phyloP scores from a whole-genome alignment of 2,113 vertebrate species.

The Caranx melampygus region DNA sequence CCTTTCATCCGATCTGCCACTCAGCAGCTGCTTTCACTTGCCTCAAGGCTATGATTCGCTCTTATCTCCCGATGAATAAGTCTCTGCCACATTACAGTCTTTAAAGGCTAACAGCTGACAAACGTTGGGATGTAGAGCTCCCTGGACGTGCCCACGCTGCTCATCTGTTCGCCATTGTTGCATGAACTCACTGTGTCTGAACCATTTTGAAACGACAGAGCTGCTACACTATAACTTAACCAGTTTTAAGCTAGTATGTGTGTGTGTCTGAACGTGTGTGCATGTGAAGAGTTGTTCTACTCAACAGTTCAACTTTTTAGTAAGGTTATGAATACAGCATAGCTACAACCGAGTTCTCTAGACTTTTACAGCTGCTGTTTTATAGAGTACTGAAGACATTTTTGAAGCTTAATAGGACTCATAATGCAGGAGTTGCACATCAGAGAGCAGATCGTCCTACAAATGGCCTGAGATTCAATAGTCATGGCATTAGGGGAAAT shows the following conservation, averaged over 20 bases:
- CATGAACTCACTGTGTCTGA: constrained; percentile 2
- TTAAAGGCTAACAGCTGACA: constrained; percentile 22
- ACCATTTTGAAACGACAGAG: constrained; percentile 33
- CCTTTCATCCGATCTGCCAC: constrained; percentile 32
- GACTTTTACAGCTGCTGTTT: constrained; percentile 64
- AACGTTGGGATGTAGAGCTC: constrained; percentile 22
- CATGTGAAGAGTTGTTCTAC: constrained; percentile 20
- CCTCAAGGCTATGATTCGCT: constrained; percentile 29
- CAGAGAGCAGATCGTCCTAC: constrained; percentile 59
- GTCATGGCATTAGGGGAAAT: constrained; percentile 66
- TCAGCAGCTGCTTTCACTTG: constrained; percentile 32
- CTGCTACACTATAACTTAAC: constrained; percentile 59
- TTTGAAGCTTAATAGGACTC: constrained; percentile 60
- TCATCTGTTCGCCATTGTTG: constrained; percentile 23
- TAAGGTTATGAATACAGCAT: constrained; percentile 22
- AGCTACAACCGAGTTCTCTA: constrained; percentile 47
- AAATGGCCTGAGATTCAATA: constrained; percentile 68
- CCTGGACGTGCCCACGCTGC: not conserved
- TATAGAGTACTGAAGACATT: constrained; percentile 48
- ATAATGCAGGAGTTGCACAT: constrained; percentile 67
- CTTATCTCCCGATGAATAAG: constrained; percentile 21
- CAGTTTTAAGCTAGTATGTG: constrained; percentile 66
- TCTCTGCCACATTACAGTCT: constrained; percentile 2
- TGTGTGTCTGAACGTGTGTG: constrained; percentile 23
- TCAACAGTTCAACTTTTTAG: constrained; percentile 38